Conservation (phyloP, 2,888 invertebrate species). For the Trichopoda pennipes region DNA sequence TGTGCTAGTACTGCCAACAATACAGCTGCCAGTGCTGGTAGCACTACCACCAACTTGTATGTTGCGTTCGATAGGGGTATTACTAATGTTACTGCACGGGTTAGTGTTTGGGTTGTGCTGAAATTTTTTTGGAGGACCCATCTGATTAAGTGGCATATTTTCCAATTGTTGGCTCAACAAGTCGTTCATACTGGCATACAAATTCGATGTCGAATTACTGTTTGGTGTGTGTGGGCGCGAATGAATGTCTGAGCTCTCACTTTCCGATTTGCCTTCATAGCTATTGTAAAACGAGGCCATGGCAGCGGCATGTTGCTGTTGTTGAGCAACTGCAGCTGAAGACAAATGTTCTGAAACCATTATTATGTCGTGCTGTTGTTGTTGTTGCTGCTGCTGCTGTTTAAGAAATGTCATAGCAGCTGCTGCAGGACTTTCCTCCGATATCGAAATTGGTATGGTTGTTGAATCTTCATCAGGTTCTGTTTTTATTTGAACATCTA, state of each 20-base stretch:
- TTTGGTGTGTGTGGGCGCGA: constrained; percentile 80
- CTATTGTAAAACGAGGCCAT: constrained; percentile 81
- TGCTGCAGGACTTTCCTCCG: constrained; percentile 31
- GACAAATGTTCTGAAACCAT: constrained; percentile 71
- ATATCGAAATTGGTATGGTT: constrained; percentile 9
- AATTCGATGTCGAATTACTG: constrained; percentile 72
- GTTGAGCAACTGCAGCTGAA: constrained; percentile 73
- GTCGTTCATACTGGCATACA: constrained; percentile 78
- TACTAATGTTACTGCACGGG: constrained; percentile 30
- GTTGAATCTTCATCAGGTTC: constrained; percentile 72
- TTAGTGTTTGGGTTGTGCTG: constrained; percentile 73
- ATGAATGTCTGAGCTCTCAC: constrained; percentile 80
- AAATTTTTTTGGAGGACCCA: constrained; percentile 81
- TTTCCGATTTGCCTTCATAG: constrained; percentile 81
- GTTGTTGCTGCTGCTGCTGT: constrained; percentile 58
- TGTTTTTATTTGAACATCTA: constrained; percentile 74
- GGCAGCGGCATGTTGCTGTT: constrained; percentile 81
- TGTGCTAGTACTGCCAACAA: constrained; percentile 9
- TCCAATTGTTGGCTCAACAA: constrained; percentile 80
- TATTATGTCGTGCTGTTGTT: constrained; percentile 41
- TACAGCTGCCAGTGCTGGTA: neutral
- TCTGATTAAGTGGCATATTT: constrained; percentile 76
- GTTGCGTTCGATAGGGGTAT: constrained; percentile 32
- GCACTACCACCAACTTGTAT: neutral
- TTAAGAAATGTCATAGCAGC: constrained; percentile 69